Percentiles rank a stretch among this genome's conserved stretches.
These are phyloP conservation scores for Phengaris alcon DNA, from an alignment of 2,888 invertebrate genomes.

Conservation along the genomic window DNA sequence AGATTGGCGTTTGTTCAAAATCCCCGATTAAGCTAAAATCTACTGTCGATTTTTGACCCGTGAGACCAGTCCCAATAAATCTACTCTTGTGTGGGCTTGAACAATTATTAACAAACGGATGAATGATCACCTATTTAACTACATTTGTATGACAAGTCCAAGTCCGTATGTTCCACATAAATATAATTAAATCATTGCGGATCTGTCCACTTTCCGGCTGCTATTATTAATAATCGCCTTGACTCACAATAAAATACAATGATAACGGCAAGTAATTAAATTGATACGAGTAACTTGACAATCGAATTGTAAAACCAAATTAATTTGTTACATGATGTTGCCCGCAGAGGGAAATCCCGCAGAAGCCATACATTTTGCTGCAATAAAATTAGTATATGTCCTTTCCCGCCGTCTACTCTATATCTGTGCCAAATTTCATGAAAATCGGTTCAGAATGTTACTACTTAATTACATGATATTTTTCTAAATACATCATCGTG, in stretches of 20 bases:
- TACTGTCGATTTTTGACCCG: background rate
- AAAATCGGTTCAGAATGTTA: too few species aligned
- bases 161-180: slow-evolving; percentile 64
- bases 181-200: slow-evolving; percentile 71
- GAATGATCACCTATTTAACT: slow-evolving; percentile 30
- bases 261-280: slow-evolving; percentile 35
- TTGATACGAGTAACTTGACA: slow-evolving; percentile 13
- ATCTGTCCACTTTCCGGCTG: slow-evolving; percentile 56
- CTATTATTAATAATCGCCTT: slow-evolving; percentile 39
- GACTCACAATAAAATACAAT: slow-evolving; percentile 38
- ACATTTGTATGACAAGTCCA: slow-evolving; percentile 52
- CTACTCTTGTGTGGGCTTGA: slow-evolving; percentile 1
- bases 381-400: too few species aligned
- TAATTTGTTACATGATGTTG: background rate
- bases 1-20: too few species aligned
- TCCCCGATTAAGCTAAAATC: background rate
- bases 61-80: background rate
- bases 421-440: too few species aligned
- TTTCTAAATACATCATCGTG: too few species aligned
- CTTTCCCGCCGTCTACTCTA: too few species aligned
- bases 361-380: too few species aligned
- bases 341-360: too few species aligned
- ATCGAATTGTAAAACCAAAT: background rate
- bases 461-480: too few species aligned
- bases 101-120: slow-evolving; percentile 6